Base-by-base conservation (phyloP, 2,888 invertebrate genomes). In the Sinopyrophorus schimmeli region DNA sequence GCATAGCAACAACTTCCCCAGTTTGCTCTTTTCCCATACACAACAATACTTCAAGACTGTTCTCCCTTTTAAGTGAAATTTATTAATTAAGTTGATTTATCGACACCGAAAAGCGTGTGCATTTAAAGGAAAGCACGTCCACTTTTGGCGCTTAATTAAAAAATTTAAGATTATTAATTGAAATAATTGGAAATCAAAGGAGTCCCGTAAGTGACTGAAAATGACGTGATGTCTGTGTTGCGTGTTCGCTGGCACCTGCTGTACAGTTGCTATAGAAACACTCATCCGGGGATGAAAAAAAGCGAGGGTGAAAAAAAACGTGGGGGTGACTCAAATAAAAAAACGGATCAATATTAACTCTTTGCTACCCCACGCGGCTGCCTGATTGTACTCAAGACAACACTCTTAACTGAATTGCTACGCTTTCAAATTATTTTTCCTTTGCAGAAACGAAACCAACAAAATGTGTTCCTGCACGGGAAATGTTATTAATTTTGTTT, bases 291-390 rank as follows among this genome's bases (percentile, higher is more conserved):
- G 74, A 73, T 71, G 69, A 70, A 71, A 72, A 72, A 72, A 70
- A 69, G 67, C 69, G 70, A 70, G 79, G 79, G 79, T 77, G 78
- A 78, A 79, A 79, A 76, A 76, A 78, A 77, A 76, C 77, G 74
- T 77, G 77, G 75, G 79, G 77, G 78, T 78, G 79, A 79, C 78
- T 78, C 78, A 77, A 79, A 79, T 79, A 78, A 79, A 80, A 76
- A 79, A 78, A 77, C 78, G 78, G 80, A 81, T 81, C 81, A 80
- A 81, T 81, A 80, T 81, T 81, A 81, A 81, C 81, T 81, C 81
- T 81, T 81, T 81, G 77, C 76, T 76, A 75, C 69, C 71, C 70
- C 69, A 67, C 70, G 70, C 70, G 65, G 62, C 63, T 60, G 64
- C 60, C 60, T 64, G 65, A 65, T 64, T 65, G 65, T 64, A 57